These are phyloP conservation scores for Emmelina monodactyla DNA, from an alignment of 2,888 invertebrate genomes.

Conservation along the genomic window DNA sequence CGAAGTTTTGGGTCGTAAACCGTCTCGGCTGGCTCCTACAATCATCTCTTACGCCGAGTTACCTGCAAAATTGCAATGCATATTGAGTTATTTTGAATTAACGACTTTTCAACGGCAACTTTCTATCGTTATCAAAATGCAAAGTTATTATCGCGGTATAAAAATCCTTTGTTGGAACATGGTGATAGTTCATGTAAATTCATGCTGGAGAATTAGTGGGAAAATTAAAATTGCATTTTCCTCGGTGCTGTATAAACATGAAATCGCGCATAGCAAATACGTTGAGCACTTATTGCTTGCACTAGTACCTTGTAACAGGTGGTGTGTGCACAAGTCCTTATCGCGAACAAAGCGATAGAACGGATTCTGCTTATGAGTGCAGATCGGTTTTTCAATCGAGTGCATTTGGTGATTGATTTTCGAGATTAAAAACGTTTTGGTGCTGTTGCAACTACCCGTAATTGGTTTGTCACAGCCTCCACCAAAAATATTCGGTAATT, in stretches of 20 bases:
- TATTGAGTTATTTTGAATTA: slow-evolving; percentile 15
- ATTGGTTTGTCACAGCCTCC: no score
- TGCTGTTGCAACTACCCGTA: no score
- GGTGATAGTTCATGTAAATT: no score
- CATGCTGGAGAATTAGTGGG: no score
- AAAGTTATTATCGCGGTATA: no score
- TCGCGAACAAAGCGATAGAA: slow-evolving; percentile 14
- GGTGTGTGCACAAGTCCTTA: slow-evolving; percentile 14
- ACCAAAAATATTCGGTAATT: no score
- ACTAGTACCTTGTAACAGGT: slow-evolving; percentile 14
- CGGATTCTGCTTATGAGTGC: no score
- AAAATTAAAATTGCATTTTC: slow-evolving; percentile 4
- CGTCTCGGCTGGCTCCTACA: slow-evolving; percentile 52
- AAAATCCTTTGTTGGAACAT: no score
- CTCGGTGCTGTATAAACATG: neutral
- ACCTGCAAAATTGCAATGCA: slow-evolving; percentile 30
- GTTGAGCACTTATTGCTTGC: slow-evolving; percentile 18
- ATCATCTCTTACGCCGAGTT: slow-evolving; percentile 49
- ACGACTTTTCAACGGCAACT: slow-evolving; percentile 24
- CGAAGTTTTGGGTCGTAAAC: slow-evolving; percentile 51
- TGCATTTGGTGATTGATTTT: no score
- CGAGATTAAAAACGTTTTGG: no score
- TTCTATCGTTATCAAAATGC: no score
- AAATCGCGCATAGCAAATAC: slow-evolving; percentile 18
- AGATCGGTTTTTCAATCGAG: no score